A percentile compares a stretch with the other conserved stretches of the same genome.
Evolutionary conservation across 2,888 invertebrate species (phyloP).

Genomic region (Pteria penguin): DNA sequence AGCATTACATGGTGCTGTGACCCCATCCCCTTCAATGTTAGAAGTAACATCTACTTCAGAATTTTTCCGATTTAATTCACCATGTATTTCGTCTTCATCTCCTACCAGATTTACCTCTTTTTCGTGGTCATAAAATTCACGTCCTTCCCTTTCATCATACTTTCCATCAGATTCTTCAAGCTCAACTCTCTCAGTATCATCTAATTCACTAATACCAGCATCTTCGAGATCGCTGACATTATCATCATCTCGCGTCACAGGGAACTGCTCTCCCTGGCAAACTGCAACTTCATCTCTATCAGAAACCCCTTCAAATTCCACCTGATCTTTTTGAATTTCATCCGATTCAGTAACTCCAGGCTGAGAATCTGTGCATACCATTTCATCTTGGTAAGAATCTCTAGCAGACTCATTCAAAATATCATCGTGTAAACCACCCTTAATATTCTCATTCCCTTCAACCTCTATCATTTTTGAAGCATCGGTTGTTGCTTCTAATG

Average conservation of each 20-base stretch:
- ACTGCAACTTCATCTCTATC: slow-evolving; percentile 1
- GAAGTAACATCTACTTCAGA: not conserved
- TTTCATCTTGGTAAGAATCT: no score
- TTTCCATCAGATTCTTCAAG: not conserved
- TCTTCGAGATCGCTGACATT: not conserved
- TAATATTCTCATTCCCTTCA: no score
- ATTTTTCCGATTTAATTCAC: not conserved
- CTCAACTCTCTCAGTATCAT: not conserved
- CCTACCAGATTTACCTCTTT: not conserved
- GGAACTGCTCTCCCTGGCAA: no score
- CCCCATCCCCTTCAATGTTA: not conserved
- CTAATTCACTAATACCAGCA: not conserved
- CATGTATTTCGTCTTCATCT: not conserved
- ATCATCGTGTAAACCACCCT: no score
- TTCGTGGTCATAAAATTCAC: slow-evolving; percentile 1
- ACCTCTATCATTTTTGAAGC: no score
- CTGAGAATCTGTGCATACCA: not conserved
- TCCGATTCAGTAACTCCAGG: not conserved
- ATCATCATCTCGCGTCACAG: no score
- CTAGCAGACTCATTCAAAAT: no score
- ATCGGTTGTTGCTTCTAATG: no score
- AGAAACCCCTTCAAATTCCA: not conserved
- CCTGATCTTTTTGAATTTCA: not conserved
- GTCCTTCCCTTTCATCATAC: not conserved
- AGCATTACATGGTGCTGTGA: not conserved